phyloP scores from a whole-genome alignment of 2,797 vertebrate genomes.

The Lithobates pipiens region DNA sequence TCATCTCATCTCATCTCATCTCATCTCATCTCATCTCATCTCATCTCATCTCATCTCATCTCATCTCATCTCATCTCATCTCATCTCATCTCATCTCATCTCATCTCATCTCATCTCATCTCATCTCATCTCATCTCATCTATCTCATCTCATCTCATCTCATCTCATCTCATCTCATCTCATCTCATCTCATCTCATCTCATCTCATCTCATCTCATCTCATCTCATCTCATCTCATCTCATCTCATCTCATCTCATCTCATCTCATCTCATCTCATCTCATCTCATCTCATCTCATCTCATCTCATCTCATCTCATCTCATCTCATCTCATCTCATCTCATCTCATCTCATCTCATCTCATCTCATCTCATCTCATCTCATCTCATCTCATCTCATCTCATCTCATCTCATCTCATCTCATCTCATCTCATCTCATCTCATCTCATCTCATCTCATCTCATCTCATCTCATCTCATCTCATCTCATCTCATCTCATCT shows the following conservation, averaged over 20 bases:
- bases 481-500: too few relatives aligned
- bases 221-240: not conserved
- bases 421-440: too few relatives aligned
- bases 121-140: not conserved
- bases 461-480: too few relatives aligned
- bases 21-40: not conserved
- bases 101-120: slow-evolving; percentile 30
- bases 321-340: not conserved
- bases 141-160: not conserved
- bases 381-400: not conserved
- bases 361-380: not conserved
- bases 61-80: slow-evolving; percentile 32
- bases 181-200: not conserved
- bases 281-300: not conserved
- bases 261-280: not conserved
- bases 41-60: slow-evolving; percentile 22
- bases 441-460: too few relatives aligned
- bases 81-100: slow-evolving; percentile 33
- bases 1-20: not conserved
- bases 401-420: not conserved
- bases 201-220: not conserved
- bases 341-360: not conserved
- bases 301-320: not conserved
- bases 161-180: not conserved
- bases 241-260: not conserved